Base-by-base conservation (phyloP, 2,113 vertebrate genomes). In the Heptranchias perlo region DNA sequence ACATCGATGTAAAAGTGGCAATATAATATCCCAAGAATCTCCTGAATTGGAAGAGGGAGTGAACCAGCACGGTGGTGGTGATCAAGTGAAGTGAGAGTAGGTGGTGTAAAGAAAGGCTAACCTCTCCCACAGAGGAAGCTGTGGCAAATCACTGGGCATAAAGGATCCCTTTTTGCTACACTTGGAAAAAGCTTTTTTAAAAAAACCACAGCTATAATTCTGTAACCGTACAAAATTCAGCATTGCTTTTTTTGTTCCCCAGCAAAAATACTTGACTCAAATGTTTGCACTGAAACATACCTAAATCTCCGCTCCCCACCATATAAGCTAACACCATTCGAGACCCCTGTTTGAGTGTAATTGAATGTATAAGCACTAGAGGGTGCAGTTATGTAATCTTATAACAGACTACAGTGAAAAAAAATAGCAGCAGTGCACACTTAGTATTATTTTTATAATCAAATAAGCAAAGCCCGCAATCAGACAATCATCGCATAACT, bases 381-480 rank as follows among this genome's bases (percentile, higher is more conserved):
- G 94, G 94, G 94, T 69, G 94, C 94, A 95, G 47, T 95, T 31
- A 35, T 31, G 94, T 67, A 67, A 95, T 69, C 10, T 95, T 93
- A 93, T 39, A 61, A 93, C 5, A 61, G 54, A 92, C 31, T 1
- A 92, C 52, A 35, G 44, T 87, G 14, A 23, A 25, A 2, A 67
- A 67, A 94, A n/a, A 94, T 14, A 67, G 35, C 44, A 52, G 84
- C 35, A 25, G 52, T 69, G 64, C 89, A 93, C 58, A 10, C 58
- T 95, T 69, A 13, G 44, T 67, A 64, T 94, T 65, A 65, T 69
- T 69, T 62, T 52, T 35, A 52, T 64, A 95, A 95, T 69, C 65
- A 69, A 49, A 49, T 69, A 28, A 69, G 39, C 65, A 69, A 49
- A 67, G 25, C 94, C 94, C 10, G 13, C 44, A 69, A 95, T 95